These are phyloP conservation scores for Cebidichthys violaceus DNA, from an alignment of 2,113 vertebrate genomes.

Conservation along the genomic window DNA sequence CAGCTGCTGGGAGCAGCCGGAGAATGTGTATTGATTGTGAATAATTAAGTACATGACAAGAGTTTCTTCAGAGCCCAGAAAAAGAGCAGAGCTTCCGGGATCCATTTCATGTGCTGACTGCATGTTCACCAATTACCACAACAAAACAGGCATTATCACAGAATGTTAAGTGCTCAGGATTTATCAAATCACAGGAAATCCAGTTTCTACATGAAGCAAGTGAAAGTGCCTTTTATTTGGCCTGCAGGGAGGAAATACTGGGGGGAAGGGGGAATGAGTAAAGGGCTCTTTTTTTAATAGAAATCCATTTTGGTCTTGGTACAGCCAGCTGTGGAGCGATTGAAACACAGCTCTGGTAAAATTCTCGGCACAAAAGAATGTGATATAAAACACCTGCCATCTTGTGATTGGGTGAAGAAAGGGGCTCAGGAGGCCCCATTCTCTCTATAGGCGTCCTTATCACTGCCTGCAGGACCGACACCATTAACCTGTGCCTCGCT, in stretches of 20 bases:
- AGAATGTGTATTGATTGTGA: conserved; percentile 50
- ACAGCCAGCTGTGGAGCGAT: conserved; percentile 44
- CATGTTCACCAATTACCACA: conserved; percentile 36
- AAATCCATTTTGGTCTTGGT: conserved; percentile 55
- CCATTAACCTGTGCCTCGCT: conserved; percentile 67
- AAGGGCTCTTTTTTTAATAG: conserved; percentile 53
- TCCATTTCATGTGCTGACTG: conserved; percentile 19
- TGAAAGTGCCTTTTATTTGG: conserved; percentile 28
- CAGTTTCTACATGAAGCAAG: conserved; percentile 32
- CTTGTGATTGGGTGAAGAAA: conserved; percentile 68
- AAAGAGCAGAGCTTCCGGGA: conserved; percentile 15
- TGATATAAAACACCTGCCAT: conserved; percentile 70
- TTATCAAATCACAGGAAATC: conserved; percentile 36
- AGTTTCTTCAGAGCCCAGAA: conserved; percentile 27
- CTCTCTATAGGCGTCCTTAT: conserved; percentile 71
- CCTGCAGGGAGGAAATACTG: conserved; percentile 24
- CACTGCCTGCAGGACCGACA: conserved; percentile 67
- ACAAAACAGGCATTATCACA: conserved; percentile 38
- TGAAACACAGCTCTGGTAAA: conserved; percentile 51
- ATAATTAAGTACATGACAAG: conserved; percentile 45
- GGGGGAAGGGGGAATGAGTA: conserved; percentile 5
- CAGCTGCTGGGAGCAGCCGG: conserved; percentile 26
- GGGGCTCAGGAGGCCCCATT: conserved; percentile 46
- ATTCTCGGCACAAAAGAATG: conserved; percentile 67
- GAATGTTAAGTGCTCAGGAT: conserved; percentile 8